Conservation (phyloP, 1,140 invertebrate species). For the Drosophila kohkoa region DNA sequence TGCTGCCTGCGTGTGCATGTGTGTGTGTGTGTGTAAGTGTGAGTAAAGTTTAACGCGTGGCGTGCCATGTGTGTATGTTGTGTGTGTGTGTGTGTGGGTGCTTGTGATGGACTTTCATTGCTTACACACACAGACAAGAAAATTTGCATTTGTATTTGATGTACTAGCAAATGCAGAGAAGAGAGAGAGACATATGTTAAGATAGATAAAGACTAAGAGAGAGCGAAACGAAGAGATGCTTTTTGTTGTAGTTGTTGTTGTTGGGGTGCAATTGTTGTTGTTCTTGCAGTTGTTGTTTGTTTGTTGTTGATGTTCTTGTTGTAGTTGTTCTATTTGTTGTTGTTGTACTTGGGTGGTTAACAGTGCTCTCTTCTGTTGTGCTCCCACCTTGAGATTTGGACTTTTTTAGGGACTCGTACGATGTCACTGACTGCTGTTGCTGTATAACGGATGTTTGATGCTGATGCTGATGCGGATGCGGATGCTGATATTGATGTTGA, state of each 20-base stretch:
- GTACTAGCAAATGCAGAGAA: slow-evolving; percentile 20
- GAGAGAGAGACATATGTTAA: slow-evolving; percentile 15
- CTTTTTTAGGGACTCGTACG: slow-evolving; percentile 86
- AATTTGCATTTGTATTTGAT: slow-evolving; percentile 8
- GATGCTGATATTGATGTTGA: slow-evolving; percentile 59
- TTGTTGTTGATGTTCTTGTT: slow-evolving; percentile 42
- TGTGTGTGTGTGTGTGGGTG: slow-evolving; percentile 13
- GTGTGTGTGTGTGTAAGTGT: slow-evolving; percentile 31
- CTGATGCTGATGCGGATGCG: slow-evolving; percentile 61
- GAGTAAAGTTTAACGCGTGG: background rate
- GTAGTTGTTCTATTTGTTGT: slow-evolving; percentile 37
- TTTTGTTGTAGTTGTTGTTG: slow-evolving; percentile 19
- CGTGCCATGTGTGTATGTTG: slow-evolving; percentile 30
- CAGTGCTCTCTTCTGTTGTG: slow-evolving; percentile 80
- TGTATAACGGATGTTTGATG: slow-evolving; percentile 75
- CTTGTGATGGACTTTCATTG: slow-evolving; percentile 6
- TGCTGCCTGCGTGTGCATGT: slow-evolving; percentile 22
- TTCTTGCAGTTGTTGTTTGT: slow-evolving; percentile 36
- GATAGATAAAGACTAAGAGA: slow-evolving; percentile 27
- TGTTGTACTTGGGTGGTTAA: slow-evolving; percentile 37
- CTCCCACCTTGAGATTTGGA: slow-evolving; percentile 95
- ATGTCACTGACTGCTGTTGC: slow-evolving; percentile 79
- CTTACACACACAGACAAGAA: slow-evolving; percentile 31
- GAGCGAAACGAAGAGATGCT: slow-evolving; percentile 29
- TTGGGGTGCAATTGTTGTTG: slow-evolving; percentile 47